Percentiles rank a stretch among this genome's conserved stretches.
Conservation (phyloP, 2,888 invertebrate species). For the Orchesellides sinensis region DNA sequence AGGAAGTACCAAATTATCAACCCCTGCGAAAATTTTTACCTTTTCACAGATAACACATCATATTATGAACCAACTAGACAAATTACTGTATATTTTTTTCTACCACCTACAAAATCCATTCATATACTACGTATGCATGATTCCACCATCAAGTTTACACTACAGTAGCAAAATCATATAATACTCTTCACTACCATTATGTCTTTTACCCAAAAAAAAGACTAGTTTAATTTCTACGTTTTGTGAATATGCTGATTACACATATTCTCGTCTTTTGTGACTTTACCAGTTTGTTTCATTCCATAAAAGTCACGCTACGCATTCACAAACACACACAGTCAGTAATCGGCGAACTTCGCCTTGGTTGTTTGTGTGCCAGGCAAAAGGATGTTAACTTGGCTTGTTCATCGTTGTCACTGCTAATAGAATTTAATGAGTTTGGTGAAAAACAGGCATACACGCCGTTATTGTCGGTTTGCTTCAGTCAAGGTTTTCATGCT, state of each 20-base stretch:
- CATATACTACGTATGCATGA: not conserved
- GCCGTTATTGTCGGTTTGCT: not conserved
- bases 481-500: not conserved
- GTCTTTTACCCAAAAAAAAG: constrained; percentile 35
- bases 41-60: constrained; percentile 67
- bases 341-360: not conserved
- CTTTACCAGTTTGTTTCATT: constrained; percentile 10
- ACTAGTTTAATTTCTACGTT: constrained; percentile 20
- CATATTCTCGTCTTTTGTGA: constrained; percentile 9
- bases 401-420: constrained; percentile 50
- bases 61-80: constrained; percentile 57
- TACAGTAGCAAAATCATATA: constrained; percentile 41
- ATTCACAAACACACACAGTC: constrained; percentile 2
- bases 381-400: not conserved
- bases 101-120: constrained; percentile 25
- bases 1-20: constrained; percentile 75
- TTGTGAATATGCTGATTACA: not conserved
- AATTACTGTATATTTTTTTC: constrained; percentile 51
- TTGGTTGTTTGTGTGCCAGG: not conserved
- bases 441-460: constrained; percentile 7
- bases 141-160: not conserved
- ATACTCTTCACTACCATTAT: constrained; percentile 12
- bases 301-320: constrained; percentile 54
- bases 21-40: constrained; percentile 74
- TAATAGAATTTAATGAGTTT: constrained; percentile 57